phyloP scores from a whole-genome alignment of 1,140 invertebrate genomes.

The Arion vulgaris region DNA sequence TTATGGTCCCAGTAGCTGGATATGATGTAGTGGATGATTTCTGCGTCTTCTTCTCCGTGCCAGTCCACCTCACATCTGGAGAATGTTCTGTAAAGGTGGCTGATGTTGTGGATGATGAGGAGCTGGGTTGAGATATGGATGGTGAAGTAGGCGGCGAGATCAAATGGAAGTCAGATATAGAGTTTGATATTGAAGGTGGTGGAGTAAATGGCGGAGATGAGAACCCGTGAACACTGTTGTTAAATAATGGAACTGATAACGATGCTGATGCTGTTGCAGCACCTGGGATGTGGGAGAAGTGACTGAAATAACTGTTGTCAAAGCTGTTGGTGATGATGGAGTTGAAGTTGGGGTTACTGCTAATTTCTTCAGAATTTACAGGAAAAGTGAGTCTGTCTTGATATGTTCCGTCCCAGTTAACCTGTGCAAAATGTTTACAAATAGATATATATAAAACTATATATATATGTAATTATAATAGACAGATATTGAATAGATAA shows the following conservation, averaged over 20 bases:
- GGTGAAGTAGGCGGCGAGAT: not conserved
- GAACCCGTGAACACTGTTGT: not conserved
- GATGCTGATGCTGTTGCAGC: not conserved
- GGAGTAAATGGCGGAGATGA: conserved; percentile 1
- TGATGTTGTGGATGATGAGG: not conserved
- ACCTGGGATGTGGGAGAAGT: not conserved
- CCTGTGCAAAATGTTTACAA: too few species aligned
- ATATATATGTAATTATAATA: too few species aligned
- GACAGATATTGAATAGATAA: too few species aligned
- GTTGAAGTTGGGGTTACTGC: not conserved
- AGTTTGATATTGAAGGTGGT: conserved; percentile 18
- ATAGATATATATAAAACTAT: too few species aligned
- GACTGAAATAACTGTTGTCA: not conserved
- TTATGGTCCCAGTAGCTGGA: not conserved
- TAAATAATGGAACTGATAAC: not conserved
- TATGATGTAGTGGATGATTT: not conserved
- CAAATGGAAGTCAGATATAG: not conserved
- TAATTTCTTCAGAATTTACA: not conserved
- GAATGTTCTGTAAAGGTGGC: not conserved
- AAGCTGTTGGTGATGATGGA: not conserved
- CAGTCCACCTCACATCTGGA: conserved; percentile 2
- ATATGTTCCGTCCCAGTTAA: conserved; percentile 31
- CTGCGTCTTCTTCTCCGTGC: not conserved
- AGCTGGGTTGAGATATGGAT: not conserved
- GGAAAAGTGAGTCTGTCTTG: conserved; percentile 21